Conservation (phyloP, 2,888 invertebrate genomes). For the Apodemia zela region DNA sequence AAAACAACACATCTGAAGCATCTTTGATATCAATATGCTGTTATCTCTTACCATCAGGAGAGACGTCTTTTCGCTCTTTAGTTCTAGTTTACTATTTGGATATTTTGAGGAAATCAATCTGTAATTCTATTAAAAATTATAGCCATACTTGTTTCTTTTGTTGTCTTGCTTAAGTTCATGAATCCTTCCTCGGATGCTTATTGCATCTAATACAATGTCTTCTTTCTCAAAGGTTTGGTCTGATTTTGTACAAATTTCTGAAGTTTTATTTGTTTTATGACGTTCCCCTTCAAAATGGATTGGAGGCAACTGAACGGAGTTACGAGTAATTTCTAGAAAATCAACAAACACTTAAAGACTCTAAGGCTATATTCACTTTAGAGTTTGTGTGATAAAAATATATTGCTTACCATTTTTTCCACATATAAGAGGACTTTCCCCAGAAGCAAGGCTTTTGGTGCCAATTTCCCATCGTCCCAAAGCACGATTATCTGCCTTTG, state of each 20-base stretch:
- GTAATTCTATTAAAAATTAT: background rate
- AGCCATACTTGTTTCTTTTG: conserved; percentile 27
- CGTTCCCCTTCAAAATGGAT: conserved; percentile 49
- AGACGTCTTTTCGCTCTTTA: no score
- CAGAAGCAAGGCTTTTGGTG: conserved; percentile 51
- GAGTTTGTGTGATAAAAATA: background rate
- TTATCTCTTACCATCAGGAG: background rate
- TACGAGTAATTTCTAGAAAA: conserved; percentile 35
- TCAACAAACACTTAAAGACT: background rate
- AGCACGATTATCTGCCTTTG: conserved; percentile 37
- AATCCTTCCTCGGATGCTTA: conserved; percentile 58
- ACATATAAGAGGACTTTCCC: conserved; percentile 52
- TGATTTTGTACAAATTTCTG: conserved; percentile 3
- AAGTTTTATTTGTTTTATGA: conserved; percentile 27
- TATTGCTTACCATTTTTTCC: conserved; percentile 45
- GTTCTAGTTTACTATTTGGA: no score
- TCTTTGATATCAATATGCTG: background rate
- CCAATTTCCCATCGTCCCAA: conserved; percentile 50
- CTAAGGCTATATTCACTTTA: background rate
- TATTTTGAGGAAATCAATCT: no score
- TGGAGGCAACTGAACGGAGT: conserved; percentile 49
- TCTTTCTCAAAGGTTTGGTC: conserved; percentile 14
- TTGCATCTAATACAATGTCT: conserved; percentile 37
- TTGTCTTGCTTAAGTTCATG: conserved; percentile 52
- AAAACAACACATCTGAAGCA: background rate